These are phyloP conservation scores for Ylistrum balloti DNA, from an alignment of 1,140 invertebrate genomes.

Conservation along the genomic window DNA sequence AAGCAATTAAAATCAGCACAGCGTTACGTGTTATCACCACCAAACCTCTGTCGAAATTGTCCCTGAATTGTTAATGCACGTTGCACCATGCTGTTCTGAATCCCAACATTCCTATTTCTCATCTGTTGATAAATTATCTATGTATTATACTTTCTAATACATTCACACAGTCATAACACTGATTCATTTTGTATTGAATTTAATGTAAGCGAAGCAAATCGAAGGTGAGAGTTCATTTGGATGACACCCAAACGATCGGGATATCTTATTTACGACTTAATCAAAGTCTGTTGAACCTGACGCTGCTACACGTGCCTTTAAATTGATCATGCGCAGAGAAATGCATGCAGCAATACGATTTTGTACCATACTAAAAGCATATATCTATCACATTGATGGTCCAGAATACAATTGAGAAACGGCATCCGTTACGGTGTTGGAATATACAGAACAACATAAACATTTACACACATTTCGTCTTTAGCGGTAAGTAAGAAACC, in stretches of 20 bases:
- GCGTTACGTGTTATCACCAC: neutral
- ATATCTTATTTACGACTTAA: slow-evolving; percentile 28
- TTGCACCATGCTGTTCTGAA: neutral
- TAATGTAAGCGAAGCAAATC: neutral
- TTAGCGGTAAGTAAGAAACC: neutral
- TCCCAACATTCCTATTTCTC: neutral
- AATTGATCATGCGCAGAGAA: slow-evolving; percentile 38
- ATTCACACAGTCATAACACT: neutral
- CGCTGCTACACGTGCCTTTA: slow-evolving; percentile 1
- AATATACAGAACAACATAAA: neutral
- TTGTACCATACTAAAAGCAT: neutral
- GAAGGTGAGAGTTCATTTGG: slow-evolving; percentile 32
- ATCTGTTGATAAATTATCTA: slow-evolving; percentile 29
- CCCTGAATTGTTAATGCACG: neutral
- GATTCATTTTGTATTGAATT: neutral
- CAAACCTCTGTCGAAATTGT: neutral
- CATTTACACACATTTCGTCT: neutral
- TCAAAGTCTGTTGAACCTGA: neutral
- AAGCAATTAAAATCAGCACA: slow-evolving; percentile 32
- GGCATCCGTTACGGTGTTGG: neutral
- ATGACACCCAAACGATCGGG: neutral
- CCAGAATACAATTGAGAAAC: neutral
- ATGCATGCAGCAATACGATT: slow-evolving; percentile 38
- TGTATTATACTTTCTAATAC: neutral
- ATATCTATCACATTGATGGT: neutral